Evolutionary conservation across 2,888 invertebrate genomes (phyloP).

Genomic region (Cerastis rubricosa): DNA sequence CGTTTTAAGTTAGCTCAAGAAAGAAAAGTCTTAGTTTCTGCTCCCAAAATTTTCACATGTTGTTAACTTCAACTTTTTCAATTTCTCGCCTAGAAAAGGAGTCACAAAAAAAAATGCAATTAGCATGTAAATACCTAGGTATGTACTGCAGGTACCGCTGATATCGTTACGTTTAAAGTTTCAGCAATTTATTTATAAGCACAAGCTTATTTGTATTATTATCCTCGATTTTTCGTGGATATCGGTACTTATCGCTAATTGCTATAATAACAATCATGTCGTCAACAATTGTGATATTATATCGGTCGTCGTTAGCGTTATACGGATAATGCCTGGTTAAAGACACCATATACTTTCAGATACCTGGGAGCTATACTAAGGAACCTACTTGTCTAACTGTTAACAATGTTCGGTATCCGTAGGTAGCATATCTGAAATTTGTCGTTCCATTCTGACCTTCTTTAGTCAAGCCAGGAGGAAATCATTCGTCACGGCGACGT

Average conservation of each 20-base stretch:
- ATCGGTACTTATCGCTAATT: background rate
- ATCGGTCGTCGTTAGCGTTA: background rate
- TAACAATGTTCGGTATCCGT: background rate
- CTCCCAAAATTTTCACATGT: background rate
- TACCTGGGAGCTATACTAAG: background rate
- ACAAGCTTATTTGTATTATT: background rate
- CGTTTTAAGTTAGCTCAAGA: background rate
- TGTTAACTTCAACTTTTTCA: background rate
- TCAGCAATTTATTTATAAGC: background rate
- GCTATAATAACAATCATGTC: background rate
- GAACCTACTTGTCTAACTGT: too few relatives aligned
- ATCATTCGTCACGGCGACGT: background rate
- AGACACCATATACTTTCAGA: background rate
- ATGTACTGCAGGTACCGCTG: background rate
- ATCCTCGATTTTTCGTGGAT: background rate
- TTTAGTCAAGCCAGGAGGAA: background rate
- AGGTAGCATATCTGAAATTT: background rate
- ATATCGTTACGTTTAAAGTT: background rate
- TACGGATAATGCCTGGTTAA: background rate
- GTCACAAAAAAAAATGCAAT: background rate
- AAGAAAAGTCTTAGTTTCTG: background rate
- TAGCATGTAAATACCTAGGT: background rate
- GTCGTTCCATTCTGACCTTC: background rate
- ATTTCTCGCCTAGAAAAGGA: background rate
- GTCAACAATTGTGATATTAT: background rate